Percentiles rank a stretch among this genome's conserved stretches.
Evolutionary conservation across 2,797 vertebrate genomes (phyloP).

Genomic region (Carapus acus): DNA sequence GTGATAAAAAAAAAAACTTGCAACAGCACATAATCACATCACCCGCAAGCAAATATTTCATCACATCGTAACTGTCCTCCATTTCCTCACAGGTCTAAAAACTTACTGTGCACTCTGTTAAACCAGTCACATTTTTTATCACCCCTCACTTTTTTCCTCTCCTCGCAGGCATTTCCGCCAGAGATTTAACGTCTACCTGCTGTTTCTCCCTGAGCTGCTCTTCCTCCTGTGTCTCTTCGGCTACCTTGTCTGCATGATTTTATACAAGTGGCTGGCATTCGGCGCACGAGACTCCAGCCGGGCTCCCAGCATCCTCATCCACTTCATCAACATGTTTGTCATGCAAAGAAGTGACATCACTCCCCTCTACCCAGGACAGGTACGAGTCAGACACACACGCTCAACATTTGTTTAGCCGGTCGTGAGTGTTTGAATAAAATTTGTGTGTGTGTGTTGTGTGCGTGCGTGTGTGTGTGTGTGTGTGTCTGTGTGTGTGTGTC

Average conservation of each 20-base stretch:
- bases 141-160: conserved; percentile 3
- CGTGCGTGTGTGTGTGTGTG: conserved; percentile 12
- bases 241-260: conserved; percentile 90
- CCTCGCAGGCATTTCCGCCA: conserved; percentile 84
- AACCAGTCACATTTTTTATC: conserved; percentile 5
- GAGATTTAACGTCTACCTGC: conserved; percentile 83
- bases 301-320: conserved; percentile 93
- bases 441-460: conserved; percentile 9
- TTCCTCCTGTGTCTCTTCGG: conserved; percentile 94
- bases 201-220: conserved; percentile 89
- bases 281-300: conserved; percentile 72
- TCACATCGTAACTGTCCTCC: too few species aligned
- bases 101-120: neutral
- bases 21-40: too few species aligned
- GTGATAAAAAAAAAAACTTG: too few species aligned
- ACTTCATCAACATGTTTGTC: conserved; percentile 97
- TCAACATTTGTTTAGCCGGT: neutral
- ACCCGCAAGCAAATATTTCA: too few species aligned
- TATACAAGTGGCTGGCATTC: conserved; percentile 91
- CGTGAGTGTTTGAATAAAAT: neutral
- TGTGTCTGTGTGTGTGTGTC: conserved; percentile 15
- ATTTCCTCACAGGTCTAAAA: too few species aligned
- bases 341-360: conserved; percentile 68
- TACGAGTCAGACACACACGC: conserved; percentile 27
- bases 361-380: conserved; percentile 84